Base-by-base conservation (phyloP, 1,140 invertebrate species). In the Macrobrachium rosenbergii region DNA sequence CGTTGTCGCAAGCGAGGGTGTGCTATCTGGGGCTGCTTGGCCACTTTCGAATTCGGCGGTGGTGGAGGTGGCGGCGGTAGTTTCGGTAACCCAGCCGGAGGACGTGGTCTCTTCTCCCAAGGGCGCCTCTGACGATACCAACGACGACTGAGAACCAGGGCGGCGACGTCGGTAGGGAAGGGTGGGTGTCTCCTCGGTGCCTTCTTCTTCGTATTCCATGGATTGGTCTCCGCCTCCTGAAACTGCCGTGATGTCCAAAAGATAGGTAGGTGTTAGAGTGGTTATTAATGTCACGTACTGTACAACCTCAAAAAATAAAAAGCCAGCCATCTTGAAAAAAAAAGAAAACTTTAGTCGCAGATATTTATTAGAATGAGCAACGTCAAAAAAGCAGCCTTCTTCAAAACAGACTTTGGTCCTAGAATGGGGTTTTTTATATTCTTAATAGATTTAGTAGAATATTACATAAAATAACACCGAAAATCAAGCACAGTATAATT, bases 1-100 rank as follows among this genome's bases (percentile, higher is more conserved):
- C 14, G 76, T 43, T 64, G 62, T 69, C 37, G 67, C 17, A 82
- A 84, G 81, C 88, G 84, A 89, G 88, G 88, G 88, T 89, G 88
- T 87, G 88, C 84, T 89, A 82, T 82, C 67, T 87, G 88, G 76
- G 64, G 63, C 80, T 81, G 88, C 82, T 76, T 81, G 73, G 77
- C 69, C 73, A 72, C 62, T 81, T 45, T 59, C 83, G 83, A 87
- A 72, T 28, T 67, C 79, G 23, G 79, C 79, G 45, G 63, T 45
- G 60, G 73, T 80, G 45, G 83, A 73, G 63, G 64, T 23, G 16
- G 72, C 60, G 7, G 80, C 60, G 72, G 83, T 80, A 73, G 64
- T 73, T 52, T 52, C 52, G 52, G 52, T 52, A 10, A 52, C 12
- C 52, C 52, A 52, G 7, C 52, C 52, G 19, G 63, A 72, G 72